A percentile compares a stretch with the other conserved stretches of the same genome.
Conservation (phyloP, 2,113 vertebrate genomes). For the Martes martes region DNA sequence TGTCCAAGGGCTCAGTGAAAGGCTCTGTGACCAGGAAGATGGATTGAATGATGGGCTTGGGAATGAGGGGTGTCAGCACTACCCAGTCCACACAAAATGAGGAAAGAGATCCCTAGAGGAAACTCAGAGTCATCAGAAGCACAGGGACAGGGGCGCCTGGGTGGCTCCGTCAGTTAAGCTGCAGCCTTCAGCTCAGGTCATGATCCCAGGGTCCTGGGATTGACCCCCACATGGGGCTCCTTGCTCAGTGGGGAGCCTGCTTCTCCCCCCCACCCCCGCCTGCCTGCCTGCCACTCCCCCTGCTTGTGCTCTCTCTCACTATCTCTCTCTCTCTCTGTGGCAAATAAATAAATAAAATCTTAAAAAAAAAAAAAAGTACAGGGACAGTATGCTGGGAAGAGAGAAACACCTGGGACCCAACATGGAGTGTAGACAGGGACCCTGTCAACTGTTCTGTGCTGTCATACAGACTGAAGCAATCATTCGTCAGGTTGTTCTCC, state of each 20-base stretch:
- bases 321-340: no score
- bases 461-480: neutral
- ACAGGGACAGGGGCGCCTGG: neutral
- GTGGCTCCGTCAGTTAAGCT: no score
- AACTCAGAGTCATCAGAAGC: neutral
- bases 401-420: neutral
- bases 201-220: no score
- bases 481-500: neutral
- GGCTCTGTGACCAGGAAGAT: neutral
- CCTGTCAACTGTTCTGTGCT: accelerated
- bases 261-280: no score
- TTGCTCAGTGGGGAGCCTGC: no score
- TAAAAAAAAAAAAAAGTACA: neutral
- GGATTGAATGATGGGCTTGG: neutral
- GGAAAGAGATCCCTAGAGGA: neutral
- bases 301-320: no score
- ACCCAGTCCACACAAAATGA: neutral
- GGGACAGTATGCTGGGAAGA: neutral
- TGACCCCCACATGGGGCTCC: no score
- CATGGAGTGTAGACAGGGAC: neutral
- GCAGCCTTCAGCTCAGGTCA: no score
- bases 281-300: no score
- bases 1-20: neutral
- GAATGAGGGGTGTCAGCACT: neutral
- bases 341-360: no score